phyloP scores from a whole-genome alignment of 2,797 vertebrate species.

The Mallotus villosus region DNA sequence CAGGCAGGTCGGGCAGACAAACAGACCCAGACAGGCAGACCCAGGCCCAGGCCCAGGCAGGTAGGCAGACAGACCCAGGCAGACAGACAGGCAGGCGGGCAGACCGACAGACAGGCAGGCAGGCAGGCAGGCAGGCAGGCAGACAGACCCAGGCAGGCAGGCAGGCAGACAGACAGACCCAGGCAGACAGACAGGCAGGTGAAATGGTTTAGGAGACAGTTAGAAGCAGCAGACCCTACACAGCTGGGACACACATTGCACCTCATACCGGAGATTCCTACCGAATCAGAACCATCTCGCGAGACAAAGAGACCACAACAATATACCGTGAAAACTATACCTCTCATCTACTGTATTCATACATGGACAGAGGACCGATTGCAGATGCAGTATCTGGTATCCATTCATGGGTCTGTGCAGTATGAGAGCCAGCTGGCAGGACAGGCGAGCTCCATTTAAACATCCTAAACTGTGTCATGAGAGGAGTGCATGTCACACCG shows the following conservation, averaged over 20 bases:
- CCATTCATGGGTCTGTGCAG: not conserved
- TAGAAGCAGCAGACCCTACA: conserved; percentile 51
- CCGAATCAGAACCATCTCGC: conserved; percentile 58
- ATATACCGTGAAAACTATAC: conserved; percentile 30
- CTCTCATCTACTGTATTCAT: not conserved
- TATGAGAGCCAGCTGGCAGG: not conserved
- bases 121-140: no score
- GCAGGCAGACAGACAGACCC: not conserved
- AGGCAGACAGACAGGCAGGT: conserved; percentile 36
- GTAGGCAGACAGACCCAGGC: no score
- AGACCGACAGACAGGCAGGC: no score
- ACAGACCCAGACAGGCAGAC: no score
- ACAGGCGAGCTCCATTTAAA: no score
- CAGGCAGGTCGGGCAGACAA: no score
- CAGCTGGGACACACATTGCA: conserved; percentile 73
- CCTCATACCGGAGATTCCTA: conserved; percentile 60
- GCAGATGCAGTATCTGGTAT: not conserved
- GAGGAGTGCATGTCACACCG: not conserved
- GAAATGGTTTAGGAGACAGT: conserved; percentile 43
- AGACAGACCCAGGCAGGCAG: no score
- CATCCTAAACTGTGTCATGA: no score
- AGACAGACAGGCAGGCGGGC: no score
- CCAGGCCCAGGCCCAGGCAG: no score
- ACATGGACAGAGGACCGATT: not conserved
- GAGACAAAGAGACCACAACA: conserved; percentile 32